Percentiles rank a stretch among this genome's conserved stretches.
Evolutionary conservation across 1,140 invertebrate genomes (phyloP).

Genomic region (Temnothorax curvispinosus): DNA sequence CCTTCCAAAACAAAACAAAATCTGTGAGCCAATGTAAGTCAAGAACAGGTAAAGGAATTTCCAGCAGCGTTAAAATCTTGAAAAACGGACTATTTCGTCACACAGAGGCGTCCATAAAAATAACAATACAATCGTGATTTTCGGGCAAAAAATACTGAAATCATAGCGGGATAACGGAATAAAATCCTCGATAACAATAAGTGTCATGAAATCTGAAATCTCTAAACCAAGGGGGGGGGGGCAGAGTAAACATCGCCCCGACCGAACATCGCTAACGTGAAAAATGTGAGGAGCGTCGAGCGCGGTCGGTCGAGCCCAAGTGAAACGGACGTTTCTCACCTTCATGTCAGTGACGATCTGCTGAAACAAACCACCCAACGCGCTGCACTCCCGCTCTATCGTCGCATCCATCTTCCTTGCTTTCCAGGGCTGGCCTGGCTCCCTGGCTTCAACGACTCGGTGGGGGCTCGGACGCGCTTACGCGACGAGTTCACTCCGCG

Average conservation of each 20-base stretch:
- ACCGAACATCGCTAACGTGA: not conserved
- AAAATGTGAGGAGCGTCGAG: conserved; percentile 33
- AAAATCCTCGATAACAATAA: not conserved
- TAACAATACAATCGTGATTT: not conserved
- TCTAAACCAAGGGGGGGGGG: no score
- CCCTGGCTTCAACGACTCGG: conserved; percentile 28
- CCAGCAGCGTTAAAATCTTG: not conserved
- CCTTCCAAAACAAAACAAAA: not conserved
- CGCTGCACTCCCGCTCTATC: conserved; percentile 92
- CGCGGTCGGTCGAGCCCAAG: conserved; percentile 28
- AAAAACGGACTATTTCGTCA: not conserved
- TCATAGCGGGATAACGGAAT: not conserved
- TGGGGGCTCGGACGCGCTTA: not conserved
- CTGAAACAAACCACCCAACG: conserved; percentile 93
- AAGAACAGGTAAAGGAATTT: not conserved
- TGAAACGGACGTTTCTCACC: conserved; percentile 86
- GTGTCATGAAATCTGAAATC: not conserved
- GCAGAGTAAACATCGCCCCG: not conserved
- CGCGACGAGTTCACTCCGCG: conserved; percentile 60
- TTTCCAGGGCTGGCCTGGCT: conserved; percentile 42
- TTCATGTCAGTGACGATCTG: conserved; percentile 95
- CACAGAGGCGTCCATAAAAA: not conserved
- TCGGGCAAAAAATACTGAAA: not conserved
- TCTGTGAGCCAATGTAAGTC: not conserved
- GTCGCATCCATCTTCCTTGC: conserved; percentile 88